These are phyloP conservation scores for Xestia sexstrigata DNA, from an alignment of 2,888 invertebrate genomes.

Conservation along the genomic window DNA sequence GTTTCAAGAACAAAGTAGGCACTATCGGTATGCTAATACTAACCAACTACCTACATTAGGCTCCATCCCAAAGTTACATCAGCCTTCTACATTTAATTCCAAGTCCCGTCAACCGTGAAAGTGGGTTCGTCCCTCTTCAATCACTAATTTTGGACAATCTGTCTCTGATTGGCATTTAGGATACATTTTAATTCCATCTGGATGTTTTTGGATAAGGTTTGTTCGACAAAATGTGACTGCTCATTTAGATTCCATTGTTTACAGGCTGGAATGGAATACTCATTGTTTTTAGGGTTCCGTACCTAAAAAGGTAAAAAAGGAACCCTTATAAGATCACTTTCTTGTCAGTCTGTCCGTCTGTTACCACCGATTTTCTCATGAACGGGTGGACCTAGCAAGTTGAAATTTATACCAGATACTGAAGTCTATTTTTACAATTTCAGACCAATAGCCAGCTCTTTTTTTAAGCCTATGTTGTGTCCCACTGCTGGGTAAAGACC, in stretches of 20 bases:
- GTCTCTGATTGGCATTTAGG: constrained; percentile 36
- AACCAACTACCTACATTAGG: neutral
- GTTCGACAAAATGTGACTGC: neutral
- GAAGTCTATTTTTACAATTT: neutral
- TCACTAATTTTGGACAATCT: constrained; percentile 49
- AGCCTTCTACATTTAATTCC: constrained; percentile 46
- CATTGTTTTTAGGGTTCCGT: no score
- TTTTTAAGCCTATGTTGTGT: neutral
- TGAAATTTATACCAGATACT: no score
- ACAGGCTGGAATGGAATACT: neutral
- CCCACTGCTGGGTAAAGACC: no score
- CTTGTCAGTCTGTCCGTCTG: no score
- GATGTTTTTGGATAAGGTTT: neutral
- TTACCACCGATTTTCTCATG: no score
- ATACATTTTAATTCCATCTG: constrained; percentile 24
- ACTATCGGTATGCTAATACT: constrained; percentile 9
- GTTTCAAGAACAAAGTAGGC: constrained; percentile 5
- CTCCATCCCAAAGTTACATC: neutral
- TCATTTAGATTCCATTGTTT: neutral
- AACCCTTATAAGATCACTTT: no score
- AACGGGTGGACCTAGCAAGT: no score
- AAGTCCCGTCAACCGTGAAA: constrained; percentile 58
- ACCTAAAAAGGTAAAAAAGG: no score
- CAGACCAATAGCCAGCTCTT: neutral
- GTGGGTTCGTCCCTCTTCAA: constrained; percentile 61